phyloP scores from a whole-genome alignment of 2,888 invertebrate genomes.

The Scaptomyza reducta region DNA sequence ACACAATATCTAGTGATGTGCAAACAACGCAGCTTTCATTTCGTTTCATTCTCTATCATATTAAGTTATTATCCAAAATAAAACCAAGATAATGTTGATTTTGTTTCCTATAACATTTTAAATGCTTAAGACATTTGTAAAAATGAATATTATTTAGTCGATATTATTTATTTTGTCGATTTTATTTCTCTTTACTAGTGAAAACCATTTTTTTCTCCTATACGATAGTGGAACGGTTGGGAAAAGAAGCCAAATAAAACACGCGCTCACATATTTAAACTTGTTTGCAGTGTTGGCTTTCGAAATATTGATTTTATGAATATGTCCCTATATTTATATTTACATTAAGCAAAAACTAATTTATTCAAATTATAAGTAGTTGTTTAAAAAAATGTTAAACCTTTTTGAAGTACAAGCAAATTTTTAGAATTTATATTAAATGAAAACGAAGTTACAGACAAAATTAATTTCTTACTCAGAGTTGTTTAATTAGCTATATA shows the following conservation, averaged over 20 bases:
- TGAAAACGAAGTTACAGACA: no score
- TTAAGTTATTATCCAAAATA: not conserved
- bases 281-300: not conserved
- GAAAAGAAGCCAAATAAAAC: not conserved
- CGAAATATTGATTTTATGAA: no score
- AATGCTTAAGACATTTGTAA: not conserved
- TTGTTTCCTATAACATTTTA: not conserved
- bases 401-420: no score
- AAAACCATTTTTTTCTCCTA: not conserved
- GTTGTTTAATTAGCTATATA: no score
- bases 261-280: not conserved
- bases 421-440: no score
- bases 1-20: slow-evolving; percentile 6
- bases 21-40: not conserved
- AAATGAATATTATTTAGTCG: not conserved
- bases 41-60: not conserved
- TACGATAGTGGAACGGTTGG: slow-evolving; percentile 6
- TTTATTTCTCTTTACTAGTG: not conserved
- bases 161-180: not conserved
- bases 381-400: no score
- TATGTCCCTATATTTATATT: no score
- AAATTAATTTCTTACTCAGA: no score
- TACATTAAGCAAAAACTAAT: not conserved
- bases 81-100: not conserved
- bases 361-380: no score